Conservation (phyloP, 2,888 invertebrate genomes). For the Amblyteles armatorius region DNA sequence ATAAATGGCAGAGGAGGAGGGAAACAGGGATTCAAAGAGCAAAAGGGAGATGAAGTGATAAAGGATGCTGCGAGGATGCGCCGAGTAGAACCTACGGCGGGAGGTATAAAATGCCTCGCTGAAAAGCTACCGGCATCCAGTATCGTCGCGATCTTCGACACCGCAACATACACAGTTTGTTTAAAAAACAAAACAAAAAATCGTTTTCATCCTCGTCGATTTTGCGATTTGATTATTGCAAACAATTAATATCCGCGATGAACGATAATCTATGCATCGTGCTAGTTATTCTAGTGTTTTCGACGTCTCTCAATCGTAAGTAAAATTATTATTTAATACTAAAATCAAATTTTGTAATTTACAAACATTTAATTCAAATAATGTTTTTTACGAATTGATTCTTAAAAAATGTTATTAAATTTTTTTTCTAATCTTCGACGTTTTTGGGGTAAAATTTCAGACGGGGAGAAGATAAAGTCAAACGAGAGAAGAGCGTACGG, state of each 20-base stretch:
- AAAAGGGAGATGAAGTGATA: slow-evolving; percentile 44
- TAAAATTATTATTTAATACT: slow-evolving; percentile 29
- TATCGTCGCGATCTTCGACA: slow-evolving; percentile 71
- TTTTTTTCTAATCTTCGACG: slow-evolving; percentile 13
- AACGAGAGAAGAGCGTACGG: slow-evolving; percentile 76
- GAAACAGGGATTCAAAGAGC: slow-evolving; percentile 29
- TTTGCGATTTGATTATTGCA: not conserved
- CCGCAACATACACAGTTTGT: slow-evolving; percentile 45
- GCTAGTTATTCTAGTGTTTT: slow-evolving; percentile 74
- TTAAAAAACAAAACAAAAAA: slow-evolving; percentile 13
- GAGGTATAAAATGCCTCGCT: slow-evolving; percentile 79
- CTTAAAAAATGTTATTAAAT: no score
- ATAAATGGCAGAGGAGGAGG: slow-evolving; percentile 48
- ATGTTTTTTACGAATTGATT: not conserved
- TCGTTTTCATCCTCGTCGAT: not conserved
- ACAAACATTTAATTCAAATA: not conserved
- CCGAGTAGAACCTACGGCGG: slow-evolving; percentile 61
- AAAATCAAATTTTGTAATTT: not conserved
- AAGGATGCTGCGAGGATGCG: slow-evolving; percentile 66
- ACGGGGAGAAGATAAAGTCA: slow-evolving; percentile 72
- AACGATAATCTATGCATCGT: slow-evolving; percentile 69
- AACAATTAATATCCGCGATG: slow-evolving; percentile 66
- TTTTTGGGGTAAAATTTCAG: slow-evolving; percentile 62
- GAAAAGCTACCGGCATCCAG: slow-evolving; percentile 76
- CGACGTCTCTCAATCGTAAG: slow-evolving; percentile 76